Evolutionary conservation across 2,797 vertebrate species (phyloP).

Genomic region (Sphenopsis melanotis): DNA sequence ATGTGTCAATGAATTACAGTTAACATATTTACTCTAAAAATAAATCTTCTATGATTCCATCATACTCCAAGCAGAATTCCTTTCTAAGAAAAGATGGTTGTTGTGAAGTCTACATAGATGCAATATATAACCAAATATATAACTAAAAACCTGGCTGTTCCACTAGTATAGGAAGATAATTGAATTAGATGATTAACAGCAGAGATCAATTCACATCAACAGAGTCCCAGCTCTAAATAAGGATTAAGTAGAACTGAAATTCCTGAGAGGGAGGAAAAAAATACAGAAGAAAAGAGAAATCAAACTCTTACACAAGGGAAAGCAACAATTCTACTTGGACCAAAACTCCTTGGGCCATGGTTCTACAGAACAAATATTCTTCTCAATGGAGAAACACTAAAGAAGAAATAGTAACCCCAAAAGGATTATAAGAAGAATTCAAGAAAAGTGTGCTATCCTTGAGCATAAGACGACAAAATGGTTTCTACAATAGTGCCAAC

Average conservation of each 20-base stretch:
- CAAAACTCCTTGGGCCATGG: neutral
- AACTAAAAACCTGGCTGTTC: neutral
- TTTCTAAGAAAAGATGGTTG: neutral
- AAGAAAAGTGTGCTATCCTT: constrained; percentile 23
- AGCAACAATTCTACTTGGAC: neutral
- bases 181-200: neutral
- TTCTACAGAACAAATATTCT: constrained; percentile 47
- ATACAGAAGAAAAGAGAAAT: neutral
- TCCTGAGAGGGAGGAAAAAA: constrained; percentile 26
- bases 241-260: neutral
- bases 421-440: constrained; percentile 43
- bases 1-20: neutral
- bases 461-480: neutral
- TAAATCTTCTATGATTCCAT: neutral
- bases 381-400: constrained; percentile 48
- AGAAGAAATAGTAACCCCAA: constrained; percentile 39
- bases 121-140: neutral
- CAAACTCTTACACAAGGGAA: neutral
- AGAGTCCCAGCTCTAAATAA: neutral
- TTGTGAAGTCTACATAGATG: neutral
- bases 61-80: neutral
- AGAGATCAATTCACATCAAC: neutral
- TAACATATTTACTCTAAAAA: constrained; percentile 1
- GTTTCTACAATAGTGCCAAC: neutral
- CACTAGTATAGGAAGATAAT: neutral